Percentiles rank a stretch among this genome's conserved stretches.
These are phyloP conservation scores for Formica aserva DNA, from an alignment of 2,888 invertebrate genomes.

Conservation along the genomic window DNA sequence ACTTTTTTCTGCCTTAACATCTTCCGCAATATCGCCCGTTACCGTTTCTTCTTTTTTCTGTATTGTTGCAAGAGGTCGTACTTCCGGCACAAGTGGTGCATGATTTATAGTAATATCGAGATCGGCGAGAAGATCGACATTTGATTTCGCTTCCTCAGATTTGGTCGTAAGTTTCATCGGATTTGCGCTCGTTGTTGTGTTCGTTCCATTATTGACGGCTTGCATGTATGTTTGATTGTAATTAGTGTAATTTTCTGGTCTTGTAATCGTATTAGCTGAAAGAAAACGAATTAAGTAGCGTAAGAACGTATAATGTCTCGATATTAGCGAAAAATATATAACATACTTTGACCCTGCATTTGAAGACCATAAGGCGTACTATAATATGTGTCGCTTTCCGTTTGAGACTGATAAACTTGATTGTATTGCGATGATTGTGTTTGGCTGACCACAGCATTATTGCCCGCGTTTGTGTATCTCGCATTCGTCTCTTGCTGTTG, in stretches of 20 bases:
- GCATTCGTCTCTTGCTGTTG: conserved; percentile 70
- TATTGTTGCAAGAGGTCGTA: conserved; percentile 82
- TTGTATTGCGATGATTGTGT: conserved; percentile 80
- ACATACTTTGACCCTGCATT: conserved; percentile 74
- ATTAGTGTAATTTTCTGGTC: conserved; percentile 64
- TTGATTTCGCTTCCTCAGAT: conserved; percentile 82
- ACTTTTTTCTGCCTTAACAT: conserved; percentile 41
- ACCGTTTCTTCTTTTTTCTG: conserved; percentile 68
- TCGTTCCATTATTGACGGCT: conserved; percentile 73
- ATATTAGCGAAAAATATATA: neutral
- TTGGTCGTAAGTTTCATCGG: conserved; percentile 68
- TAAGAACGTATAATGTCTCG: neutral
- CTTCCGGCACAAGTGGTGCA: conserved; percentile 89
- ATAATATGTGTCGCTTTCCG: conserved; percentile 75
- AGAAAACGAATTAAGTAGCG: neutral
- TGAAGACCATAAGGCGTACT: conserved; percentile 76
- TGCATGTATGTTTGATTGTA: conserved; percentile 84
- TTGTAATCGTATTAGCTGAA: conserved; percentile 53
- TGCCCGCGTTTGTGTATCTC: conserved; percentile 81
- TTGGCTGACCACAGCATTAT: conserved; percentile 78
- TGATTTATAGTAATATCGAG: conserved; percentile 91
- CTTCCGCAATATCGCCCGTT: neutral
- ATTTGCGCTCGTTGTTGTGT: conserved; percentile 74
- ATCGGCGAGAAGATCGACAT: conserved; percentile 92
- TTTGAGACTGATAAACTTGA: conserved; percentile 68